phyloP scores from a whole-genome alignment of 2,113 vertebrate species.

The Podilymbus podiceps region DNA sequence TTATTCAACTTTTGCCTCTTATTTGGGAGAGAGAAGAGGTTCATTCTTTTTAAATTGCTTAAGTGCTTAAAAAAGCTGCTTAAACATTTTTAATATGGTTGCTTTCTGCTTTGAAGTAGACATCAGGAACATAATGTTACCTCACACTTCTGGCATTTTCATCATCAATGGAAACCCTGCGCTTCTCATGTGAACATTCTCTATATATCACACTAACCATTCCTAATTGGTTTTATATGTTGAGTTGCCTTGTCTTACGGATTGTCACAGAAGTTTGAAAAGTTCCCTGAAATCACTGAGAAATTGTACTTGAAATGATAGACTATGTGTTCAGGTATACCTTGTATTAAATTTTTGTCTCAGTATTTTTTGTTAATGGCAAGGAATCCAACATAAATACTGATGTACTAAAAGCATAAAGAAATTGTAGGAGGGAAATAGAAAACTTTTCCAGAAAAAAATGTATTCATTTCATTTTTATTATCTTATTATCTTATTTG shows the following conservation, averaged over 20 bases:
- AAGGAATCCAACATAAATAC: background rate
- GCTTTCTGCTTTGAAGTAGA: background rate
- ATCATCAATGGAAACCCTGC: background rate
- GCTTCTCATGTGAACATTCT: background rate
- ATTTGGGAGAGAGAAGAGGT: background rate
- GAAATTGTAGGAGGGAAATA: background rate
- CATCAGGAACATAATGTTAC: background rate
- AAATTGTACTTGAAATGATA: background rate
- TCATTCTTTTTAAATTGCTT: background rate
- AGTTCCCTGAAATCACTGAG: background rate
- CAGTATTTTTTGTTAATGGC: background rate
- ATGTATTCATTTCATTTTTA: background rate
- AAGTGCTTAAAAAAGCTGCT: background rate
- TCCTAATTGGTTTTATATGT: background rate
- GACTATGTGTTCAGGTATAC: background rate
- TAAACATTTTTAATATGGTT: background rate
- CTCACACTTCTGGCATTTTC: background rate
- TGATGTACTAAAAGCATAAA: background rate
- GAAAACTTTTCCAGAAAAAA: background rate
- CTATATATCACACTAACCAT: background rate
- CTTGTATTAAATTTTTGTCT: background rate
- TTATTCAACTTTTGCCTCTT: background rate
- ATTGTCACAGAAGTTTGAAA: background rate
- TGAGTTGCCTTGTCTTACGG: background rate
- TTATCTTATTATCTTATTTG: background rate